Conservation (phyloP, 35 echinoderm and acorn worm species). For the Holothuria glaberrima region DNA sequence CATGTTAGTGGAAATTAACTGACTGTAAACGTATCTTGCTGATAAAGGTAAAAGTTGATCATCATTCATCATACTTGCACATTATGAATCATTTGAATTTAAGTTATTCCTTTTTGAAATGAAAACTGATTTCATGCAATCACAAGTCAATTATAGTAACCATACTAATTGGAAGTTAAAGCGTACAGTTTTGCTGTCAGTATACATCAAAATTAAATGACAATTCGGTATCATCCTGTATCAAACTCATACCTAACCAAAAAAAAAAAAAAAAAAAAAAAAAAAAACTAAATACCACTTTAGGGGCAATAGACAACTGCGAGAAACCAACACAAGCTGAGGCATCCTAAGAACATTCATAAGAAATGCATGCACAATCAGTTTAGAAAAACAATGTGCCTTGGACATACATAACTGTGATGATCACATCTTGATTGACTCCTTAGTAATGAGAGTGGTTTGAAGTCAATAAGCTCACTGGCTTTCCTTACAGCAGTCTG, state of each 20-base stretch:
- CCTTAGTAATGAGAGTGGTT: conserved; percentile 25
- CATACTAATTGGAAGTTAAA: too few species aligned
- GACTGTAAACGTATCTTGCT: too few species aligned
- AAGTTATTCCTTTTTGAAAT: too few species aligned
- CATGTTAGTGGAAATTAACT: too few species aligned
- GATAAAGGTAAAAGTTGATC: too few species aligned
- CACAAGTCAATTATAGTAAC: too few species aligned
- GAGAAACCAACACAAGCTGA: not conserved
- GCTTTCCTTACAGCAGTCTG: not conserved
- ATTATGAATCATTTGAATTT: too few species aligned
- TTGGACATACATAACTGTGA: conserved; percentile 37
- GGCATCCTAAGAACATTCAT: not conserved
- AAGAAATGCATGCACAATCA: not conserved
- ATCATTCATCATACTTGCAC: too few species aligned
- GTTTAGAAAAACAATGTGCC: conserved; percentile 48
- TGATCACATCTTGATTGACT: conserved; percentile 10
- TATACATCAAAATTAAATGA: too few species aligned
- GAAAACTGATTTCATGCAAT: too few species aligned
- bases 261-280: not conserved
- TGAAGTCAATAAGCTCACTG: conserved; percentile 51
- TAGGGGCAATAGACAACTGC: not conserved
- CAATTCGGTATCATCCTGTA: not conserved
- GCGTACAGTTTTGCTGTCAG: too few species aligned
- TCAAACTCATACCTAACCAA: not conserved
- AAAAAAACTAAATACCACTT: not conserved